Evolutionary conservation across 2,888 invertebrate species (phyloP).

Genomic region (Lasiommata megera): DNA sequence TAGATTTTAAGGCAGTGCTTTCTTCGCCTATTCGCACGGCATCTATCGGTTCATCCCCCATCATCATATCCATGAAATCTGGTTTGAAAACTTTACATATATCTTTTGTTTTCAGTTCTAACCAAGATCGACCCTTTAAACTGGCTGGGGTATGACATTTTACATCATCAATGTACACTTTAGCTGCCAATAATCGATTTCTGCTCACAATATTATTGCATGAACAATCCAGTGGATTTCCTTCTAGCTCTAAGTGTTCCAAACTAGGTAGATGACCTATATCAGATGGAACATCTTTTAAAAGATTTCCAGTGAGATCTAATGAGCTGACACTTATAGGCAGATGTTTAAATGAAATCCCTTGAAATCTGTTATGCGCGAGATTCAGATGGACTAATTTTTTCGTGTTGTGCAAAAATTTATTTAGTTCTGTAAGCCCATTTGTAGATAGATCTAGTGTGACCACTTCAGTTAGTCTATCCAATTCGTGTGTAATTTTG

Average conservation of each 20-base stretch:
- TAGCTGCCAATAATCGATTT: constrained; percentile 79
- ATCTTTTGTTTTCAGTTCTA: constrained; percentile 80
- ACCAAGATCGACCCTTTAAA: constrained; percentile 76
- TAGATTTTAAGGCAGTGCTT: constrained; percentile 63
- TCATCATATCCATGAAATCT: constrained; percentile 81
- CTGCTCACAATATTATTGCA: constrained; percentile 85
- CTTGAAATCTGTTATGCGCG: constrained; percentile 82
- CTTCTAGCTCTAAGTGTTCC: constrained; percentile 83
- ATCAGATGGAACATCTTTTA: constrained; percentile 82
- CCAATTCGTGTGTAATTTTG: constrained; percentile 79
- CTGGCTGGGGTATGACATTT: constrained; percentile 79
- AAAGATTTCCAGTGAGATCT: constrained; percentile 83
- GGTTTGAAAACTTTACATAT: constrained; percentile 71
- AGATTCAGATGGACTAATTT: constrained; percentile 82
- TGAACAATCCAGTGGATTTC: constrained; percentile 86
- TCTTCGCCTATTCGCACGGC: constrained; percentile 61
- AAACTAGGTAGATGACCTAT: constrained; percentile 78
- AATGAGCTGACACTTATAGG: constrained; percentile 82
- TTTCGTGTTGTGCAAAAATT: constrained; percentile 79
- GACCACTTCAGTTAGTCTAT: constrained; percentile 81
- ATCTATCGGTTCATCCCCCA: constrained; percentile 82
- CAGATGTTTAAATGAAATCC: constrained; percentile 75
- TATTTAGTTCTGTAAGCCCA: constrained; percentile 79
- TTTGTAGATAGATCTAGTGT: constrained; percentile 84
- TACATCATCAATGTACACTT: constrained; percentile 78